Conservation (phyloP, 1,140 invertebrate species). For the Parapsyche elsis region DNA sequence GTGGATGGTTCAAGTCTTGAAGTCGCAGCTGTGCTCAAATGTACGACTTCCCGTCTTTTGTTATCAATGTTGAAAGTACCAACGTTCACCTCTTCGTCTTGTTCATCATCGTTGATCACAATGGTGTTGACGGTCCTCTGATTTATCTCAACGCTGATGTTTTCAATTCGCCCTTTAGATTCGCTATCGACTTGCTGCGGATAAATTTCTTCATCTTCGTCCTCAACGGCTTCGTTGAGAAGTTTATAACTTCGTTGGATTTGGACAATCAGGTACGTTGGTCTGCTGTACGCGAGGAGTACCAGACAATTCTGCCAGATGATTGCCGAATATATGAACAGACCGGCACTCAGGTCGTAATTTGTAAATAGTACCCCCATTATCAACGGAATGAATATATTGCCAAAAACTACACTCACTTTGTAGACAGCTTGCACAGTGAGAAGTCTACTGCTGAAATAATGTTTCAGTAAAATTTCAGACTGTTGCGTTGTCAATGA, state of each 20-base stretch:
- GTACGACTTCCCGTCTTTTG: slow-evolving; percentile 62
- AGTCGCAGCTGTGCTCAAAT: slow-evolving; percentile 59
- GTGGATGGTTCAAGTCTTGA: slow-evolving; percentile 56
- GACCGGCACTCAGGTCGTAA: slow-evolving; percentile 59
- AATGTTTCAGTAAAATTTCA: slow-evolving; percentile 65
- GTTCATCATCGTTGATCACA: slow-evolving; percentile 57
- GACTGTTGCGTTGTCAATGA: slow-evolving; percentile 65
- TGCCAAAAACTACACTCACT: slow-evolving; percentile 63
- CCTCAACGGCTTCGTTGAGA: slow-evolving; percentile 62
- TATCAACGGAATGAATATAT: slow-evolving; percentile 61
- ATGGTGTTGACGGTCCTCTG: not conserved
- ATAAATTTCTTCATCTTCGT: slow-evolving; percentile 66
- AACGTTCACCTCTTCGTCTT: slow-evolving; percentile 61
- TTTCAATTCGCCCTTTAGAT: not conserved
- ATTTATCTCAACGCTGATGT: not conserved
- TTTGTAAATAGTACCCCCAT: slow-evolving; percentile 60
- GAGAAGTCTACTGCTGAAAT: slow-evolving; percentile 63
- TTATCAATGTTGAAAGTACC: slow-evolving; percentile 63
- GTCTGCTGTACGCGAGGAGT: slow-evolving; percentile 62
- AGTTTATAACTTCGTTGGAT: slow-evolving; percentile 64
- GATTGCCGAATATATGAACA: slow-evolving; percentile 64
- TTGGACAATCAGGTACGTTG: slow-evolving; percentile 63
- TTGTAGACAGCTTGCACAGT: slow-evolving; percentile 61
- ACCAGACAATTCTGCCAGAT: slow-evolving; percentile 65
- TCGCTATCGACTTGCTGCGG: slow-evolving; percentile 51